Conservation (phyloP, 2,113 vertebrate species). For the Orientallactaga bullata region DNA sequence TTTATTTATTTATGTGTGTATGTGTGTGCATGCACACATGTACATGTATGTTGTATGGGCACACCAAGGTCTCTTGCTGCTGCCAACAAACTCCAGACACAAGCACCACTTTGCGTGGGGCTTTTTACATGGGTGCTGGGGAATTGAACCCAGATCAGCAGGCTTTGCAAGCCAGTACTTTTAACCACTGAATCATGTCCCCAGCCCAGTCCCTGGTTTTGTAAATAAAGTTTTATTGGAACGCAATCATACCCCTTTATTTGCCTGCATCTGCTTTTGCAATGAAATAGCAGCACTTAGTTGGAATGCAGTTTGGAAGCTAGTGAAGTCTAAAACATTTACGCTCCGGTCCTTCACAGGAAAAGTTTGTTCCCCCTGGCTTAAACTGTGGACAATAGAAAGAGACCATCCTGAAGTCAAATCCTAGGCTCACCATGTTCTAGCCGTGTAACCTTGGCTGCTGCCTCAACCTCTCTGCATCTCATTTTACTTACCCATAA, state of each 20-base stretch:
- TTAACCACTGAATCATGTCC: too few species aligned
- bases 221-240: constrained; percentile 22
- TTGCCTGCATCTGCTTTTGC: not conserved
- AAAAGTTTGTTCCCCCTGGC: not conserved
- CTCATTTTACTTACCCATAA: not conserved
- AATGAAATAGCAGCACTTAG: not conserved
- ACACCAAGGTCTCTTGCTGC: too few species aligned
- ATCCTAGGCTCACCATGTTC: not conserved
- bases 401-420: not conserved
- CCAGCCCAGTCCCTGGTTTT: not conserved
- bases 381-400: not conserved
- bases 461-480: constrained; percentile 26
- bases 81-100: too few species aligned
- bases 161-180: too few species aligned
- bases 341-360: not conserved
- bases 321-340: not conserved
- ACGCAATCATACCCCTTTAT: not conserved
- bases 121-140: too few species aligned
- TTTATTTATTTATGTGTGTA: too few species aligned
- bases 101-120: too few species aligned
- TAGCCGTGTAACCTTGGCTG: not conserved
- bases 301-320: not conserved
- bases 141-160: too few species aligned
- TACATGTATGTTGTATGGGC: too few species aligned
- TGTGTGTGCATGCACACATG: too few species aligned